A percentile compares a stretch with the other conserved stretches of the same genome.
Evolutionary conservation across 2,888 invertebrate genomes (phyloP).

Genomic region (Drosophila siamana): DNA sequence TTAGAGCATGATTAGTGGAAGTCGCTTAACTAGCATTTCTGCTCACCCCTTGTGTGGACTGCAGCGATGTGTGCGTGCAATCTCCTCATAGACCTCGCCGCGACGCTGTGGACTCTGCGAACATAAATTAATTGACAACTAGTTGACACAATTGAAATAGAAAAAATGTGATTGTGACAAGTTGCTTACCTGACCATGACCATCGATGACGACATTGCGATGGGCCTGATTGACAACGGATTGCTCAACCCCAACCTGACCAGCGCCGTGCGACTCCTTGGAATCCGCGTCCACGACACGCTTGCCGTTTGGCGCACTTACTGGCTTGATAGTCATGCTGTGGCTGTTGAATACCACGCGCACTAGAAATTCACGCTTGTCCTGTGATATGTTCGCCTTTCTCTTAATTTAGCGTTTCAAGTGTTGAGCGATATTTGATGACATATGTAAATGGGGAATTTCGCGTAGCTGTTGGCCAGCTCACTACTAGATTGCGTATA

Average conservation of each 20-base stretch:
- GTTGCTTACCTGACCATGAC: slow-evolving; percentile 80
- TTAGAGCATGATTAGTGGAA: background rate
- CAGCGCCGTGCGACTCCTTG: slow-evolving; percentile 61
- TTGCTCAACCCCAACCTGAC: slow-evolving; percentile 71
- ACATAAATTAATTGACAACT: background rate
- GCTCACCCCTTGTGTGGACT: slow-evolving; percentile 84
- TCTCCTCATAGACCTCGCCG: slow-evolving; percentile 83
- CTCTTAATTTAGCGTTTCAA: background rate
- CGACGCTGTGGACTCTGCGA: slow-evolving; percentile 84
- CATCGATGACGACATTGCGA: slow-evolving; percentile 83
- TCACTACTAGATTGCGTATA: slow-evolving; percentile 41
- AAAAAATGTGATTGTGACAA: background rate
- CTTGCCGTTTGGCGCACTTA: slow-evolving; percentile 78
- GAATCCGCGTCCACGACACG: slow-evolving; percentile 72
- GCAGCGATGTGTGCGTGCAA: slow-evolving; percentile 83
- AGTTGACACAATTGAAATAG: background rate
- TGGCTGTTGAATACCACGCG: slow-evolving; percentile 19
- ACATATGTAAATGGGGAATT: slow-evolving; percentile 42
- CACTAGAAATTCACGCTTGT: slow-evolving; percentile 20
- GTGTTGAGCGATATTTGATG: slow-evolving; percentile 22
- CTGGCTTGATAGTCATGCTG: slow-evolving; percentile 85
- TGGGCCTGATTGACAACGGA: slow-evolving; percentile 75
- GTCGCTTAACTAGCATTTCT: background rate
- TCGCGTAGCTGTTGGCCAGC: slow-evolving; percentile 42
- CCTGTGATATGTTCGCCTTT: background rate